A percentile compares a stretch with the other conserved stretches of the same genome.
These are phyloP conservation scores for Sebastes glaucus DNA, from an alignment of 2,797 vertebrate species.

Conservation along the genomic window DNA sequence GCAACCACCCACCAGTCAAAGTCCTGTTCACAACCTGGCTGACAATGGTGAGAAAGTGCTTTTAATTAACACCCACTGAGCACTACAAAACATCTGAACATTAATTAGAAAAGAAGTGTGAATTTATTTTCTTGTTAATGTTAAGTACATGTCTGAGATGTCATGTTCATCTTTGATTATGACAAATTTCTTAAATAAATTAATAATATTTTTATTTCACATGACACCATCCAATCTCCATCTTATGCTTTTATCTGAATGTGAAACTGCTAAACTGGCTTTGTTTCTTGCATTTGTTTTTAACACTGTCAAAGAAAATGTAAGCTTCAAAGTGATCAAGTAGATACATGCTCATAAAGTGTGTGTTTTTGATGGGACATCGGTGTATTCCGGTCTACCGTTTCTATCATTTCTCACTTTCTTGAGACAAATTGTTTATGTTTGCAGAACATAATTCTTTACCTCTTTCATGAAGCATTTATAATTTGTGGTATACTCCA, in stretches of 20 bases:
- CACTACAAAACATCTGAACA: background rate
- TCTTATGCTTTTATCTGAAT: background rate
- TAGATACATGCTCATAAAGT: background rate
- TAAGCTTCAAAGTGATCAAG: background rate
- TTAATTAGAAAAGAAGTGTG: background rate
- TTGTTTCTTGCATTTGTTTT: background rate
- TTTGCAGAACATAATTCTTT: background rate
- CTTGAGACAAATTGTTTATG: background rate
- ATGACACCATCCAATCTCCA: background rate
- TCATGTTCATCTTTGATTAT: background rate
- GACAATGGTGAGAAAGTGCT: conserved; percentile 48
- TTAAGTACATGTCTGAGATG: background rate
- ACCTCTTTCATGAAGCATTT: background rate
- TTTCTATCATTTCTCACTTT: background rate
- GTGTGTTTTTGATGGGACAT: too few species aligned
- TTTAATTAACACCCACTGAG: conserved; percentile 1
- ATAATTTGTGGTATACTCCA: background rate
- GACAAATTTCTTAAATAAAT: background rate
- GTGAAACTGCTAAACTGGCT: background rate
- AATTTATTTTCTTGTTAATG: background rate
- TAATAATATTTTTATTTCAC: background rate
- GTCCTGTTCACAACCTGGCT: conserved; percentile 10
- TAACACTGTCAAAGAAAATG: background rate
- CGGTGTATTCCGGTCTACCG: background rate
- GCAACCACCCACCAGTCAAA: conserved; percentile 37